Conservation (phyloP, 2,113 vertebrate genomes). For the Aptenodytes forsteri region DNA sequence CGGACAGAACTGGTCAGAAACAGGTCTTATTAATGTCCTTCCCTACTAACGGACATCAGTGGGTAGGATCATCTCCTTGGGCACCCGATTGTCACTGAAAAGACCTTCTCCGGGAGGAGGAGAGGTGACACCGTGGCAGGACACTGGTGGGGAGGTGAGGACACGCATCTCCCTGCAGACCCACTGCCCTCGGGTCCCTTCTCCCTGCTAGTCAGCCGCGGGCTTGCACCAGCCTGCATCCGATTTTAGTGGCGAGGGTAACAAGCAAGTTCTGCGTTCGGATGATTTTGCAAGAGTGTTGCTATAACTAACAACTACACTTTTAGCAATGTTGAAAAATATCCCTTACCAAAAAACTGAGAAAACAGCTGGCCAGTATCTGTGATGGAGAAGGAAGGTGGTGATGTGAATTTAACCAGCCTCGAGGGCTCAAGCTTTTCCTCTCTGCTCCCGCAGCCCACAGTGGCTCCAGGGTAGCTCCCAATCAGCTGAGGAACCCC, state of each 20-base stretch:
- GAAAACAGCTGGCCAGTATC: background rate
- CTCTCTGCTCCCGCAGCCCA: background rate
- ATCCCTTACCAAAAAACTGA: background rate
- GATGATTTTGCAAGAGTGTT: background rate
- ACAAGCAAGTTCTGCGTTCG: background rate
- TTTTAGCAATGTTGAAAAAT: background rate
- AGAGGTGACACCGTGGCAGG: background rate
- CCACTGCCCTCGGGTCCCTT: background rate
- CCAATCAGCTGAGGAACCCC: background rate
- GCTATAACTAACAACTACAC: background rate
- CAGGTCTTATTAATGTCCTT: background rate
- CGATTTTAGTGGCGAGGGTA: background rate
- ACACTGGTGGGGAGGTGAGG: background rate
- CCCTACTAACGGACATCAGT: background rate
- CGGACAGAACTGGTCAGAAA: background rate
- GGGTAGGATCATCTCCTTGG: background rate
- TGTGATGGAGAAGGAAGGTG: background rate
- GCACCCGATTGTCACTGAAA: background rate
- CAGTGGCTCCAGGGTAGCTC: background rate
- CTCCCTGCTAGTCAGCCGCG: background rate
- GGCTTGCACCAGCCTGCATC: background rate
- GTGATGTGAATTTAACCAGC: background rate
- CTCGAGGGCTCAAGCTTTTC: background rate
- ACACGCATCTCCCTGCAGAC: background rate
- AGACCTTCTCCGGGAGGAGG: background rate